Percentiles rank a stretch among this genome's conserved stretches.
phyloP scores from a whole-genome alignment of 2,113 vertebrate species.

The Cyanoliseus patagonus region DNA sequence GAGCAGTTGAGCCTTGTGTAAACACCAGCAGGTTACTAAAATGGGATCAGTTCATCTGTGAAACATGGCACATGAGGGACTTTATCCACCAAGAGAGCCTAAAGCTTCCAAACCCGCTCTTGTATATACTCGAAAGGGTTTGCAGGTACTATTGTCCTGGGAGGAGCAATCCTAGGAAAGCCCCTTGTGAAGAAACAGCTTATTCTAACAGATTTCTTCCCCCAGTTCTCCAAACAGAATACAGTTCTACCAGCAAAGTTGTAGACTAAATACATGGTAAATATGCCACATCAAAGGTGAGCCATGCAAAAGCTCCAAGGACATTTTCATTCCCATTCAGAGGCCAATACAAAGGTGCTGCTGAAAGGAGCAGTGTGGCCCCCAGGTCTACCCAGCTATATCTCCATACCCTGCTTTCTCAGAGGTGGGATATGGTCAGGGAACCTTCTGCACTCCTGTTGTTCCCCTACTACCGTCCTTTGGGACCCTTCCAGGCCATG shows the following conservation, averaged over 20 bases:
- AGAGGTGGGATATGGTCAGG: not conserved
- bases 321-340: not conserved
- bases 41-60: not conserved
- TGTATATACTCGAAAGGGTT: not conserved
- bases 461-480: not conserved
- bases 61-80: not conserved
- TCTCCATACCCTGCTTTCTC: not conserved
- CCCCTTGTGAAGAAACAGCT: not conserved
- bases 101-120: not conserved
- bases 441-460: fast-evolving
- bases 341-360: not conserved
- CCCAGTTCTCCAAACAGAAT: not conserved
- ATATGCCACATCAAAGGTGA: fast-evolving
- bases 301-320: not conserved
- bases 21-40: slow-evolving; percentile 5
- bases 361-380: not conserved
- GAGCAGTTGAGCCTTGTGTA: not conserved
- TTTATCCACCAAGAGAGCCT: not conserved
- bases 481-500: not conserved
- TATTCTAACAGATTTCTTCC: not conserved
- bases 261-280: not conserved
- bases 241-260: not conserved
- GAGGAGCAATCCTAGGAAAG: not conserved
- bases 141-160: not conserved
- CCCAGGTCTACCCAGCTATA: not conserved